Evolutionary conservation across 1,140 invertebrate species (phyloP).

Genomic region (Drosophila melanica): DNA sequence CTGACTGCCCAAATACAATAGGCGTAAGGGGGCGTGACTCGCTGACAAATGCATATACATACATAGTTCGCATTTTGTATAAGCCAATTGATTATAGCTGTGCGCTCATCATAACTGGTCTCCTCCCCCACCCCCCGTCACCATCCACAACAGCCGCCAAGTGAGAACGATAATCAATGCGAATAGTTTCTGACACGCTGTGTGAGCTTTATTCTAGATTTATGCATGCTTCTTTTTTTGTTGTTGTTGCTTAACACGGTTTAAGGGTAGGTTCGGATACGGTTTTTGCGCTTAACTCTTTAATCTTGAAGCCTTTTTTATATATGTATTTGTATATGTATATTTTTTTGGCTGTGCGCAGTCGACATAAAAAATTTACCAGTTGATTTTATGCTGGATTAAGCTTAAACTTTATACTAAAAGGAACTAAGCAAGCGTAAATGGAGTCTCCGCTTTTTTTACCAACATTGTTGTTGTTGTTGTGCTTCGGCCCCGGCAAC

Average conservation of each 20-base stretch:
- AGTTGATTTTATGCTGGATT: constrained; percentile 83
- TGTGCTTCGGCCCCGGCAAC: constrained; percentile 13
- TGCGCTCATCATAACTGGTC: constrained; percentile 28
- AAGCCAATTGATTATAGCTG: constrained; percentile 63
- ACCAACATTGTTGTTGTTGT: constrained; percentile 28
- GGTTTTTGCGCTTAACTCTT: constrained; percentile 66
- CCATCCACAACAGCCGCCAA: too few relatives aligned
- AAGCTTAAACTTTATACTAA: constrained; percentile 82
- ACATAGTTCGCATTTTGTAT: constrained; percentile 7
- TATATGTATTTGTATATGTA: neutral
- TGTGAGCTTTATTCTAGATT: constrained; percentile 34
- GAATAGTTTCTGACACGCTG: constrained; percentile 55
- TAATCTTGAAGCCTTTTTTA: constrained; percentile 63
- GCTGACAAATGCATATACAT: constrained; percentile 42
- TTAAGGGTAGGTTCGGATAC: constrained; percentile 29
- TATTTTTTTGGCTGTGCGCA: constrained; percentile 41
- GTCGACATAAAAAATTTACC: constrained; percentile 80
- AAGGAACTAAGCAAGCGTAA: constrained; percentile 82
- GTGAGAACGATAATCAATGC: constrained; percentile 50
- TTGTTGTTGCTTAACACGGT: constrained; percentile 1
- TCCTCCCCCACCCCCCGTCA: constrained; percentile 3
- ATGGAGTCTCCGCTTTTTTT: constrained; percentile 57
- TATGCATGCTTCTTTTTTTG: constrained; percentile 15
- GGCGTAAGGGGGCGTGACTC: neutral
- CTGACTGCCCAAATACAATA: constrained; percentile 33